Evolutionary conservation across 92 coral and sea anemone species (phyloP).

Genomic region (Phenganax stokvisi): DNA sequence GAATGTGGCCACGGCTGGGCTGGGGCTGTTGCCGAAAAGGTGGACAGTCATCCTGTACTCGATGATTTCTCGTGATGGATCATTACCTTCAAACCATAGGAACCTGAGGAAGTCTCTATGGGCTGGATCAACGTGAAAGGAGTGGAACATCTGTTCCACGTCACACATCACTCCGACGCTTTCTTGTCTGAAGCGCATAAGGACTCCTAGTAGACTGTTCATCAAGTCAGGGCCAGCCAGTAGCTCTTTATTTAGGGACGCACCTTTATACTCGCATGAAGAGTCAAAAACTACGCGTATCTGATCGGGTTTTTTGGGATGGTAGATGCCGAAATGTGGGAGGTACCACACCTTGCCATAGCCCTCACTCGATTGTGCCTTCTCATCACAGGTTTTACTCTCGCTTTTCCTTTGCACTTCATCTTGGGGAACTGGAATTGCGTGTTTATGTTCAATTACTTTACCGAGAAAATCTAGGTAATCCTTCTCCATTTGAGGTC

Average conservation of each 20-base stretch:
- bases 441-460: constrained; percentile 35
- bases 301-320: neutral
- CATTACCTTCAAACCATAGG: neutral
- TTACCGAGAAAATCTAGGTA: constrained; percentile 23
- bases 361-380: neutral
- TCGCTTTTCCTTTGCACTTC: too few species aligned
- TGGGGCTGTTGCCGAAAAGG: constrained; percentile 7
- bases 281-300: neutral
- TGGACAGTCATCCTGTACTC: constrained; percentile 30
- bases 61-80: neutral
- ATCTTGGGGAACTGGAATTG: constrained; percentile 20
- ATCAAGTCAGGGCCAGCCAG: neutral
- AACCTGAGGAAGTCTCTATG: constrained; percentile 12
- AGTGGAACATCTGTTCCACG: neutral
- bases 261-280: constrained; percentile 12
- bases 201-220: constrained; percentile 12
- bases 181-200: constrained; percentile 11
- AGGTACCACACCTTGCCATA: neutral
- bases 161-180: constrained; percentile 13
- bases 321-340: neutral
- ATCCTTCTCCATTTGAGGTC: constrained; percentile 18
- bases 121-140: neutral
- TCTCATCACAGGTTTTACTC: neutral
- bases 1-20: constrained; percentile 24
- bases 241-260: constrained; percentile 2